Percentiles rank a stretch among this genome's conserved stretches.
phyloP scores from a whole-genome alignment of 2,888 invertebrate genomes.

The Drosophila subsilvestris region DNA sequence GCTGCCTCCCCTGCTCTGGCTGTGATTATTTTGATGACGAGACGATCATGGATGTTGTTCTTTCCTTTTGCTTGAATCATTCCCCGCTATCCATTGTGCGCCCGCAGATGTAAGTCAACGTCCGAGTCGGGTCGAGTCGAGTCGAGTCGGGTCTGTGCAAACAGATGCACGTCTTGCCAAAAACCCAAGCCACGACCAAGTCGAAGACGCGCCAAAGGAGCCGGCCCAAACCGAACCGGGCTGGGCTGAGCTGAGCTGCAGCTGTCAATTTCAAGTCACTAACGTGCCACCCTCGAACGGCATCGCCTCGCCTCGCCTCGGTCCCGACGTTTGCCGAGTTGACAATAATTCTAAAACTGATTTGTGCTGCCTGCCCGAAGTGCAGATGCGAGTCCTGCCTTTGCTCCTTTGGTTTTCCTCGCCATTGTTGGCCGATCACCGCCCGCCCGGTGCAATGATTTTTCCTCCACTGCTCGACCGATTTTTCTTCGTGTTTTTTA shows the following conservation, averaged over 20 bases:
- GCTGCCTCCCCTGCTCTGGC: constrained; percentile 42
- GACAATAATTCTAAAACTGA: constrained; percentile 69
- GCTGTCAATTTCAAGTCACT: constrained; percentile 75
- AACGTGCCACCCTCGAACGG: constrained; percentile 68
- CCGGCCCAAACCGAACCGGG: constrained; percentile 20
- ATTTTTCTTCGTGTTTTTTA: constrained; percentile 48
- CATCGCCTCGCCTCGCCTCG: background rate
- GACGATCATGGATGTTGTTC: constrained; percentile 34
- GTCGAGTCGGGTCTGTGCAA: constrained; percentile 54
- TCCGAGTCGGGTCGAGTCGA: constrained; percentile 59
- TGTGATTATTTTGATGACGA: constrained; percentile 66
- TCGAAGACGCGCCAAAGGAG: constrained; percentile 71
- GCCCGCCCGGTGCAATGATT: constrained; percentile 74
- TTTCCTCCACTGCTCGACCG: constrained; percentile 45
- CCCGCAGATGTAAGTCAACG: constrained; percentile 82
- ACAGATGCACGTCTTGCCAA: constrained; percentile 77
- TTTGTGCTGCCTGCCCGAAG: constrained; percentile 40
- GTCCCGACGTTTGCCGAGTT: constrained; percentile 40
- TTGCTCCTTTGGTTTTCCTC: constrained; percentile 55
- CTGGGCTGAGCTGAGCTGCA: constrained; percentile 44
- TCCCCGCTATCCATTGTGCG: constrained; percentile 62
- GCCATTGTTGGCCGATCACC: constrained; percentile 59
- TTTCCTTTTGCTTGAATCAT: constrained; percentile 52
- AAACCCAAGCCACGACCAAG: constrained; percentile 54
- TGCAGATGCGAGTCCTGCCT: constrained; percentile 60